Conservation (phyloP, 2,113 vertebrate species). For the Python bivittatus region DNA sequence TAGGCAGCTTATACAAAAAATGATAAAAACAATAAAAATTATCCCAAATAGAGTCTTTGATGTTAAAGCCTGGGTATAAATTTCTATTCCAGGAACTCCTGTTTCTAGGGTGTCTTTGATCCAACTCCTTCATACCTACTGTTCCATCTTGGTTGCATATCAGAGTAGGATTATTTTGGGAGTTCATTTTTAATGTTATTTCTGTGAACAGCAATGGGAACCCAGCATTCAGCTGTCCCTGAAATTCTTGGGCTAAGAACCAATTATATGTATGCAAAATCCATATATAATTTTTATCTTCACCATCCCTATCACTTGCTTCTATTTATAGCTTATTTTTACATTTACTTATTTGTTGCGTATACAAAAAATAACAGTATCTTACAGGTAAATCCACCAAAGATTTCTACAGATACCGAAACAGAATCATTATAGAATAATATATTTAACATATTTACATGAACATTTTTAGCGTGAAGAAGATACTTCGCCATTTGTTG, state of each 20-base stretch:
- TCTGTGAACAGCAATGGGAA: neutral
- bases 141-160: neutral
- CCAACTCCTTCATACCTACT: neutral
- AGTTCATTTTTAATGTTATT: neutral
- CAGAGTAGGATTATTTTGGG: neutral
- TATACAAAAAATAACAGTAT: neutral
- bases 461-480: neutral
- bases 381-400: neutral
- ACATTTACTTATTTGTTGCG: neutral
- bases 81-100: neutral
- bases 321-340: neutral
- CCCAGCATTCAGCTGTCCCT: neutral
- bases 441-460: neutral
- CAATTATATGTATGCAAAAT: neutral
- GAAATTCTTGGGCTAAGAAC: neutral
- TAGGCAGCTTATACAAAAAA: too few relatives aligned
- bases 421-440: neutral
- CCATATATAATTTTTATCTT: neutral
- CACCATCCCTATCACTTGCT: neutral
- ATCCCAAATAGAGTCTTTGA: neutral
- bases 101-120: neutral
- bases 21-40: neutral
- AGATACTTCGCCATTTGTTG: neutral
- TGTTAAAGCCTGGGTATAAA: neutral
- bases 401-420: neutral